phyloP scores from a whole-genome alignment of 2,888 invertebrate genomes.

The Elegia similella region DNA sequence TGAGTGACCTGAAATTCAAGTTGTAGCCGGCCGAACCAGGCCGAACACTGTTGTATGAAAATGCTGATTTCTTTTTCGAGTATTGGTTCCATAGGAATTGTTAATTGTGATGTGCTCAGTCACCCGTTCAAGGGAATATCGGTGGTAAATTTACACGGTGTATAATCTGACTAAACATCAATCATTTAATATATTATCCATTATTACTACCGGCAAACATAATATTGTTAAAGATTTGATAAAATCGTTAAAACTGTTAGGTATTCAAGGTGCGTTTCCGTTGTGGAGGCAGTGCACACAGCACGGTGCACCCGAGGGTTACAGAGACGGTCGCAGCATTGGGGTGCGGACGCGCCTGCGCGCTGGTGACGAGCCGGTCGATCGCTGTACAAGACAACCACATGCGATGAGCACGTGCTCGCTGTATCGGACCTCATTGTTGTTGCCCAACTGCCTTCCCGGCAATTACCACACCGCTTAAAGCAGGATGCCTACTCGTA shows the following conservation, averaged over 20 bases:
- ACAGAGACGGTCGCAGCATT: slow-evolving; percentile 41
- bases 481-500: neutral
- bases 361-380: slow-evolving; percentile 51
- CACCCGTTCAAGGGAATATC: too few relatives aligned
- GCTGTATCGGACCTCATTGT: slow-evolving; percentile 21
- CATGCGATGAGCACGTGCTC: slow-evolving; percentile 69
- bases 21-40: too few relatives aligned
- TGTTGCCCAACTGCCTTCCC: slow-evolving; percentile 16
- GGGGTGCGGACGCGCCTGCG: slow-evolving; percentile 66
- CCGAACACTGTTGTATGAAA: too few relatives aligned
- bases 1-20: slow-evolving; percentile 15
- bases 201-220: too few relatives aligned
- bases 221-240: too few relatives aligned
- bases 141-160: too few relatives aligned
- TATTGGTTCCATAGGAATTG: too few relatives aligned
- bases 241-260: slow-evolving; percentile 5
- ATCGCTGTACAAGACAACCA: slow-evolving; percentile 49
- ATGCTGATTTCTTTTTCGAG: too few relatives aligned
- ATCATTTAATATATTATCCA: too few relatives aligned
- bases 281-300: slow-evolving; percentile 26
- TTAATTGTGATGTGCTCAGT: too few relatives aligned
- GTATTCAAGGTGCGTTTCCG: slow-evolving; percentile 26
- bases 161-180: too few relatives aligned
- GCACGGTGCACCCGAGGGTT: slow-evolving; percentile 51
- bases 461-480: neutral